phyloP scores from a whole-genome alignment of 2,888 invertebrate genomes.

The Netelia inedita region DNA sequence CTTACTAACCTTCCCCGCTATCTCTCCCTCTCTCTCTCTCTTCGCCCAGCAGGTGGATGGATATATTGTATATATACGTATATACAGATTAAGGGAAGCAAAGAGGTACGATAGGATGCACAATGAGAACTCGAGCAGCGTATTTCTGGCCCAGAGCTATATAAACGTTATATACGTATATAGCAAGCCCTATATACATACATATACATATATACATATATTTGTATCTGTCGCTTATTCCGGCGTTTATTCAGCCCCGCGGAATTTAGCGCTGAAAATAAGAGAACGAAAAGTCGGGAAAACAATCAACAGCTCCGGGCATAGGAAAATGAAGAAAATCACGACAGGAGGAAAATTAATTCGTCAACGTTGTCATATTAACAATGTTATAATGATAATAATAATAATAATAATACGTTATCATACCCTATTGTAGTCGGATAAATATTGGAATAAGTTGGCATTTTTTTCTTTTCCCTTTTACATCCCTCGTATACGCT shows the following conservation, averaged over 20 bases:
- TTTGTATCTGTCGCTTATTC: constrained; percentile 29
- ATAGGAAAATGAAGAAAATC: constrained; percentile 18
- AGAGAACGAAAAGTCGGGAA: constrained; percentile 35
- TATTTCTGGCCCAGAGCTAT: constrained; percentile 61
- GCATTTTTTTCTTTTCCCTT: neutral
- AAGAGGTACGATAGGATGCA: constrained; percentile 61
- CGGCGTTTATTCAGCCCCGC: constrained; percentile 46
- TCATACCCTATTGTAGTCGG: constrained; percentile 14
- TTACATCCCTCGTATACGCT: neutral
- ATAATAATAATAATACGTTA: constrained; percentile 22
- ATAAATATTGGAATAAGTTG: neutral
- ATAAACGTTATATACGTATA: neutral
- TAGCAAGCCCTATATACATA: constrained; percentile 28
- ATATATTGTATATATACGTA: constrained; percentile 2
- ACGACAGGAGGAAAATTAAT: constrained; percentile 42
- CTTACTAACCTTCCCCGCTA: constrained; percentile 9
- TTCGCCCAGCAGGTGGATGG: neutral
- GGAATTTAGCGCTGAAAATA: constrained; percentile 30
- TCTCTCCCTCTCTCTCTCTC: constrained; percentile 30
- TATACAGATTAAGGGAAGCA: constrained; percentile 14
- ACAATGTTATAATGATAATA: constrained; percentile 7
- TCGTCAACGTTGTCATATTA: constrained; percentile 36
- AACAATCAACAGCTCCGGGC: constrained; percentile 53
- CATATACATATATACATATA: constrained; percentile 13
- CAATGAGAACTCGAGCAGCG: constrained; percentile 60